Percentiles rank a stretch among this genome's conserved stretches.
Conservation (phyloP, 2,888 invertebrate genomes). For the Lasioglossum lativentre region DNA sequence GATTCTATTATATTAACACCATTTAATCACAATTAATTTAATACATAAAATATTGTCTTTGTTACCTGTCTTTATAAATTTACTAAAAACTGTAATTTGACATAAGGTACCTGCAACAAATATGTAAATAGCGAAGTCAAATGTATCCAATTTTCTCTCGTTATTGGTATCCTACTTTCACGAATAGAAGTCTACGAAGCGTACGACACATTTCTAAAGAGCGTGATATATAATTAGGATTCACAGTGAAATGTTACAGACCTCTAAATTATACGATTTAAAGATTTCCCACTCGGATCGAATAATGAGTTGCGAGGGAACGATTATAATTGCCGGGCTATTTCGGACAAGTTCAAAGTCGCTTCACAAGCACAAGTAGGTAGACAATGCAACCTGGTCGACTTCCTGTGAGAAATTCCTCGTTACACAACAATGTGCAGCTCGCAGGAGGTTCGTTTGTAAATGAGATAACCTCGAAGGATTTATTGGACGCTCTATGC, state of each 20-base stretch:
- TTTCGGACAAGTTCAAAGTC: constrained; percentile 58
- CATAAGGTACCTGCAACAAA: too few species aligned
- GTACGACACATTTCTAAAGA: not conserved
- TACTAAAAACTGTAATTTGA: too few species aligned
- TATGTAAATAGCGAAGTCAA: too few species aligned
- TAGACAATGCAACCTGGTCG: constrained; percentile 46
- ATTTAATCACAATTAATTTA: not conserved
- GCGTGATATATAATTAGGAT: not conserved
- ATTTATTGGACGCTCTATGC: constrained; percentile 41
- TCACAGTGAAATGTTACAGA: not conserved
- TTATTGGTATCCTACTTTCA: not conserved
- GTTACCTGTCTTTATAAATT: not conserved
- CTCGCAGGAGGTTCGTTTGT: constrained; percentile 41
- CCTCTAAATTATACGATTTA: not conserved
- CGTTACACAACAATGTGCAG: constrained; percentile 47
- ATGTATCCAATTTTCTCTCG: not conserved
- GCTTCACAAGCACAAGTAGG: constrained; percentile 4
- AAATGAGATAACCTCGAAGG: constrained; percentile 57
- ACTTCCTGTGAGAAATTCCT: constrained; percentile 51
- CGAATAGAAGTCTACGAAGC: not conserved
- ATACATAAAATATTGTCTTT: not conserved
- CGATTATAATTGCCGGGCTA: not conserved
- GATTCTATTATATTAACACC: too few species aligned
- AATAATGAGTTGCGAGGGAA: not conserved
- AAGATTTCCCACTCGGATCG: not conserved